Percentiles rank a stretch among this genome's conserved stretches.
Conservation (phyloP, 2,797 vertebrate genomes). For the Sebastes itinus region DNA sequence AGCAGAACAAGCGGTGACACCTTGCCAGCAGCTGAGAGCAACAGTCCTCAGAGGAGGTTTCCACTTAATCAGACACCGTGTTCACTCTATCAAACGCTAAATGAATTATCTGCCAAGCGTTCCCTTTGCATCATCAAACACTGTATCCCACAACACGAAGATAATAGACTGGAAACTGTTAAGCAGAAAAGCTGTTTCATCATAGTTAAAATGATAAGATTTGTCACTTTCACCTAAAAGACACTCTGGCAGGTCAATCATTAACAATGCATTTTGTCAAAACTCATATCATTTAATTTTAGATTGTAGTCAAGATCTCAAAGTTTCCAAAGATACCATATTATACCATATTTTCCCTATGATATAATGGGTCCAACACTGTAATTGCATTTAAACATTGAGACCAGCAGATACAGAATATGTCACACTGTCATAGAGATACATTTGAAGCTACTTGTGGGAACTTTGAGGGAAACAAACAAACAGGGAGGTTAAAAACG, state of each 20-base stretch:
- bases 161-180: background rate
- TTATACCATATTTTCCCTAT: background rate
- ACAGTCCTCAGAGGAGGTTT: conserved; percentile 24
- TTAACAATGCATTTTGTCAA: background rate
- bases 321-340: background rate
- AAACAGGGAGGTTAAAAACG: background rate
- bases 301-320: background rate
- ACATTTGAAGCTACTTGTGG: background rate
- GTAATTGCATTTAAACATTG: background rate
- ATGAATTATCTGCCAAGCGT: conserved; percentile 24
- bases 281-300: background rate
- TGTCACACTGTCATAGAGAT: background rate
- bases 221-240: background rate
- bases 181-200: background rate
- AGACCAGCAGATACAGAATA: background rate
- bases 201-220: background rate
- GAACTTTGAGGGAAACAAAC: background rate
- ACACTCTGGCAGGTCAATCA: background rate
- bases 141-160: background rate
- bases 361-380: background rate
- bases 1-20: conserved; percentile 53
- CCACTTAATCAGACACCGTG: conserved; percentile 41
- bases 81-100: conserved; percentile 31
- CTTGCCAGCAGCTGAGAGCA: conserved; percentile 46
- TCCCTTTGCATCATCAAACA: background rate